Conservation (phyloP, 64 coral and sea anemone genomes). For the Acropora tenuis region DNA sequence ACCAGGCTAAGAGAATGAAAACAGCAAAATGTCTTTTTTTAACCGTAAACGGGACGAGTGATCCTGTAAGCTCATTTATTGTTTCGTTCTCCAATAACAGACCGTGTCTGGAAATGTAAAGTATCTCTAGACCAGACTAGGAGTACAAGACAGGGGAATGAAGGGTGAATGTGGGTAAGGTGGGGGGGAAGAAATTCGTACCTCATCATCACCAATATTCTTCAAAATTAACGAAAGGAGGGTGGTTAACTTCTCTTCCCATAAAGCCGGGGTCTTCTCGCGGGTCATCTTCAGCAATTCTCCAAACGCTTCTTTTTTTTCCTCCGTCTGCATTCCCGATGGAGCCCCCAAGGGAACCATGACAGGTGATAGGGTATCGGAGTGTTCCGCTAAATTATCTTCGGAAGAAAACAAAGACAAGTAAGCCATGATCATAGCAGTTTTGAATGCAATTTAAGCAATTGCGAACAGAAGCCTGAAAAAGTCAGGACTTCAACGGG, state of each 20-base stretch:
- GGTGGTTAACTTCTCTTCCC: constrained; percentile 30
- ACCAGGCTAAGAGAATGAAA: constrained; percentile 48
- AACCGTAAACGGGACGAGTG: too few relatives aligned
- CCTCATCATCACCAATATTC: constrained; percentile 43
- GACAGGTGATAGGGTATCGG: constrained; percentile 1
- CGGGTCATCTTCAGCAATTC: constrained; percentile 57
- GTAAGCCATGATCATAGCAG: too few relatives aligned
- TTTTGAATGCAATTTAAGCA: too few relatives aligned
- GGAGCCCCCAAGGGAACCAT: constrained; percentile 51
- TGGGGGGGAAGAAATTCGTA: not conserved
- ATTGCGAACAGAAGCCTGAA: too few relatives aligned
- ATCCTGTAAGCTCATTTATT: too few relatives aligned
- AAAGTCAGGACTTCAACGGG: too few relatives aligned
- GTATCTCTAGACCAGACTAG: not conserved
- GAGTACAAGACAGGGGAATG: not conserved
- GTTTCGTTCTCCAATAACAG: too few relatives aligned
- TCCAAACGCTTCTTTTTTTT: constrained; percentile 52
- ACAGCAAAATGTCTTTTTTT: not conserved
- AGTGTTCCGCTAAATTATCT: constrained; percentile 34
- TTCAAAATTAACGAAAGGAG: constrained; percentile 28
- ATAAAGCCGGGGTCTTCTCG: constrained; percentile 15
- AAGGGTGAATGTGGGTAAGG: too few relatives aligned
- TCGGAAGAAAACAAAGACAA: not conserved
- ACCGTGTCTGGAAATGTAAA: too few relatives aligned
- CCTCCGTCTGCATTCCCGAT: constrained; percentile 59